Conservation (phyloP, 2,113 vertebrate genomes). For the Podilymbus podiceps region DNA sequence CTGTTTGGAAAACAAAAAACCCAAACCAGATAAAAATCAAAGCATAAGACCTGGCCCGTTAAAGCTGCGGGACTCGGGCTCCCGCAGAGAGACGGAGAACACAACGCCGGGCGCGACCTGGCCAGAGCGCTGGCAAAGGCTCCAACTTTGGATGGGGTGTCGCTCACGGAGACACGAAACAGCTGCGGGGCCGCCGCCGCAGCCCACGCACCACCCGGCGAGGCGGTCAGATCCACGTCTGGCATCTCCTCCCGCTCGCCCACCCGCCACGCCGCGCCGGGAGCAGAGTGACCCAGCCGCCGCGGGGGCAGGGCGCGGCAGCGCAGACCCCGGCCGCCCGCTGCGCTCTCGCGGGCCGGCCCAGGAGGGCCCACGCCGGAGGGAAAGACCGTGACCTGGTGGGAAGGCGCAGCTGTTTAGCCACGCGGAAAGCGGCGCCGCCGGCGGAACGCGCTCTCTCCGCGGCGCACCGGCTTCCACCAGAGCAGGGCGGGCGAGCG, state of each 20-base stretch:
- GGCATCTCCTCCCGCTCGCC: not conserved
- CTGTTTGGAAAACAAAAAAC: too few relatives aligned
- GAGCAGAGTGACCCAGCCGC: not conserved
- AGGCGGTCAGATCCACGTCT: rapidly evolving
- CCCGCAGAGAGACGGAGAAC: rapidly evolving
- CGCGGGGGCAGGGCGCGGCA: not conserved
- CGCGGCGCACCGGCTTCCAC: not conserved
- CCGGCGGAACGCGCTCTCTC: too few relatives aligned
- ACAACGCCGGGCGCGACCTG: rapidly evolving
- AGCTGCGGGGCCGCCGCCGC: rapidly evolving
- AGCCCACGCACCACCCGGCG: rapidly evolving
- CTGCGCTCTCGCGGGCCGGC: not conserved
- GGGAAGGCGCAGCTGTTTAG: not conserved
- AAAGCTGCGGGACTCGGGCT: rapidly evolving
- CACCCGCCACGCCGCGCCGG: not conserved
- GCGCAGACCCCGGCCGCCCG: too few relatives aligned
- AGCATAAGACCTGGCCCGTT: too few relatives aligned
- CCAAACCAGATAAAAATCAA: too few relatives aligned
- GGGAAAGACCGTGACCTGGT: not conserved
- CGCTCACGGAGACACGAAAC: rapidly evolving
- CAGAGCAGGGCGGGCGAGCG: not conserved
- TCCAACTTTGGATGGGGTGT: rapidly evolving
- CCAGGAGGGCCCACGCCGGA: rapidly evolving
- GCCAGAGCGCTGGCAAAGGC: not conserved
- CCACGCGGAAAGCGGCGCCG: not conserved